Evolutionary conservation across 2,888 invertebrate species (phyloP), one percentile per base, ranked within the genome.

Genomic region (Epinotia ramella): DNA sequence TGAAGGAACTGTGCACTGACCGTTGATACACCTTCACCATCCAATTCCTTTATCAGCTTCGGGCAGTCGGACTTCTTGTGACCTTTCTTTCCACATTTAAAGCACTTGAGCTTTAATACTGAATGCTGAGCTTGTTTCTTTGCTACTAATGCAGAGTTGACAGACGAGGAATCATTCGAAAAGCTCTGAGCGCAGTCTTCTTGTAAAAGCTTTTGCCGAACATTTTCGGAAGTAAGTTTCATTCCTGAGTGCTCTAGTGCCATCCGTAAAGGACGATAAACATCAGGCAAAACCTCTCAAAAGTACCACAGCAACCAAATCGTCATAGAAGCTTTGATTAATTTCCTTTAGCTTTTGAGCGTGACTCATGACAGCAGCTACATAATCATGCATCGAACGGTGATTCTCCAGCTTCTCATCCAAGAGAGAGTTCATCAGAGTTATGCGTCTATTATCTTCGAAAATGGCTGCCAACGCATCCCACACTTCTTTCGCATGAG

Each of bases 241-340:
- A 63, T 63, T 63, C 62, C 62, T 40, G 62, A 63, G 62, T 63
- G 62, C 62, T 63, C 40, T n/a, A 63, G 33, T 33, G 62, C n/a
- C 62, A 63, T 63, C 13, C 62, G n/a, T n/a, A 63, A 63, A 3
- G 62, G 62, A 40, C 62, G 33, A 63, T 63, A 63, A 40, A 63
- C 40, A 63, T 63, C 40, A 63, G 63, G 63, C 63, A 63, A 63
- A 40, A n/a, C 63, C 63, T 33, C 63, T 33, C 40, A 63, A 63
- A 63, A 63, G 40, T 40, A 63, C 63, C 40, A 63, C 63, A 33
- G 63, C 63, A 24, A 63, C 40, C n/a, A 53, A 53, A 62, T 62
- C 28, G 28, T 62, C 60, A 18, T 62, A 28, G 28, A 62, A 62
- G 28, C 60, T 62, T 62, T 62, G 60, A 18, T 62, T 62, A 62